These are phyloP conservation scores for Phenganax subtilis DNA, from an alignment of 92 coral and sea anemone genomes.

Conservation along the genomic window DNA sequence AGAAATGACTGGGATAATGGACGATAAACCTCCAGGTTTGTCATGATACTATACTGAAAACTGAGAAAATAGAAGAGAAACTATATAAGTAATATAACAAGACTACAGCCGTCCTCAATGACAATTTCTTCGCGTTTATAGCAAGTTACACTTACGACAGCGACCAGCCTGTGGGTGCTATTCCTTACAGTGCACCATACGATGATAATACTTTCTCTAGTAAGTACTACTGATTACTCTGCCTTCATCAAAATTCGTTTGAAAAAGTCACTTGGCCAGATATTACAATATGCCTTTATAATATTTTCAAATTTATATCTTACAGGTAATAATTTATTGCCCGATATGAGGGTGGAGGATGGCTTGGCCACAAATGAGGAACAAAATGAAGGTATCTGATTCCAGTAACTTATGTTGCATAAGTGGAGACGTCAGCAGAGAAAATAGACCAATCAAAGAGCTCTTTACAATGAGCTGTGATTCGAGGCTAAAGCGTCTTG, in stretches of 20 bases:
- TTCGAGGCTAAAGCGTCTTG: too few species aligned
- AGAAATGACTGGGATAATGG: conserved; percentile 21
- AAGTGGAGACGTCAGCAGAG: too few species aligned
- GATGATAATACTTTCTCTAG: conserved; percentile 2
- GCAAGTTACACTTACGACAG: conserved; percentile 15
- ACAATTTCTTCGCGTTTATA: neutral
- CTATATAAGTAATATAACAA: neutral
- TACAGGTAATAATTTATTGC: conserved; percentile 16
- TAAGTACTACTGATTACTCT: neutral
- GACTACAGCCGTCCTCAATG: too few species aligned
- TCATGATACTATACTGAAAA: neutral
- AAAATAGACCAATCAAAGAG: too few species aligned
- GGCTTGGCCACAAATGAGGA: conserved; percentile 18
- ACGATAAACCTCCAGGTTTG: conserved; percentile 25
- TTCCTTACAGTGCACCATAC: neutral
- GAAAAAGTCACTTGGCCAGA: neutral
- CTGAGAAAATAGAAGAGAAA: neutral
- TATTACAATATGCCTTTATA: neutral
- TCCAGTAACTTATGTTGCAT: neutral
- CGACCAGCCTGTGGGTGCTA: neutral
- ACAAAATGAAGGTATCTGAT: conserved; percentile 28
- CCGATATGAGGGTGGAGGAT: conserved; percentile 27
- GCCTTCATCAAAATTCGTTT: too few species aligned
- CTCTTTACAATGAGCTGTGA: too few species aligned
- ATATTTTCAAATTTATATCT: neutral